These are phyloP conservation scores for Danionella cerebrum DNA, from an alignment of 2,113 vertebrate species.

Conservation along the genomic window DNA sequence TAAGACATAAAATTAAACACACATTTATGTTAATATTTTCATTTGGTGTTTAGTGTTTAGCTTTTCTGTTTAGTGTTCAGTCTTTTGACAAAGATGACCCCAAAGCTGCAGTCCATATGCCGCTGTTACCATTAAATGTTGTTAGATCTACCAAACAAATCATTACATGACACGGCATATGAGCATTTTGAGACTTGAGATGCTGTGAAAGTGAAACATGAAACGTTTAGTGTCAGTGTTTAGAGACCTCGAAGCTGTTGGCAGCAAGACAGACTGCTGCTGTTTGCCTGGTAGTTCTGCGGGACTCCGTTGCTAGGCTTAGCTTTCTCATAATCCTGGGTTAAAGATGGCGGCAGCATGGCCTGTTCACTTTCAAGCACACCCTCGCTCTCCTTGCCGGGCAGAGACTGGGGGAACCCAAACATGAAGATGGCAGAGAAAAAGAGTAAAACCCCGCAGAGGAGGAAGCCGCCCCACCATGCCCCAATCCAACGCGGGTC, in stretches of 20 bases:
- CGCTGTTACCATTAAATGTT: too few relatives aligned
- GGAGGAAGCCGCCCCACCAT: conserved; percentile 97
- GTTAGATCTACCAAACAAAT: too few relatives aligned
- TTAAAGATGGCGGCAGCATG: conserved; percentile 73
- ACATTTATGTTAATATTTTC: too few relatives aligned
- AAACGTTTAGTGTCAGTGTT: not conserved
- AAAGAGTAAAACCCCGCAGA: conserved; percentile 96
- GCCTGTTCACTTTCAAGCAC: conserved; percentile 79
- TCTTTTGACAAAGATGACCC: too few relatives aligned
- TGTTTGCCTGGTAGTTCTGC: conserved; percentile 62
- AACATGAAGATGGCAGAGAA: conserved; percentile 94
- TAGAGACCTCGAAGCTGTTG: conserved; percentile 87
- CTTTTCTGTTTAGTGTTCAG: too few relatives aligned
- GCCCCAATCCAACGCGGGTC: conserved; percentile 98
- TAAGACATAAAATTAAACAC: too few relatives aligned
- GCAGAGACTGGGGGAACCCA: conserved; percentile 90
- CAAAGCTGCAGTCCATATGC: too few relatives aligned
- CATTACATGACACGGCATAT: too few relatives aligned
- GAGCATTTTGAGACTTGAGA: too few relatives aligned
- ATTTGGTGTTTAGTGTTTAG: too few relatives aligned
- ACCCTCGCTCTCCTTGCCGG: conserved; percentile 56
- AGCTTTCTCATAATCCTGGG: conserved; percentile 69
- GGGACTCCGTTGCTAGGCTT: conserved; percentile 86
- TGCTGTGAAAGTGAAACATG: not conserved
- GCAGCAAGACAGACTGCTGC: conserved; percentile 77